Base-by-base conservation (phyloP, 2,797 vertebrate genomes). In the Miichthys miiuy region DNA sequence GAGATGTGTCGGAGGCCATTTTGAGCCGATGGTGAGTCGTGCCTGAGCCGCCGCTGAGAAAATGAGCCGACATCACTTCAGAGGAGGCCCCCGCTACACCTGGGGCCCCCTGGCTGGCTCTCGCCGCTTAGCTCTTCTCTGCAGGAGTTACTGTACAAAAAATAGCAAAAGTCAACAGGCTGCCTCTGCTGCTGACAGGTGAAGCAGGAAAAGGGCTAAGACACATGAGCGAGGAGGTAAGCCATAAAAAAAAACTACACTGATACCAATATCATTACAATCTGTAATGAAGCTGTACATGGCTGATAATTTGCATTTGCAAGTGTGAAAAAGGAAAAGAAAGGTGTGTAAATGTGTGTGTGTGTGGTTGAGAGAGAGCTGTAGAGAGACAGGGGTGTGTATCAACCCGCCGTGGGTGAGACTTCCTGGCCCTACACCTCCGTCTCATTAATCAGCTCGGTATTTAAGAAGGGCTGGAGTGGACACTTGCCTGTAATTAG, bases 361-460 rank as follows among this genome's bases (percentile, higher is more conserved):
- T 80, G 75, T 57, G 60, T 42, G n/a, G 41, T 25, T 41, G 72
- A 3, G 44, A 57, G 72, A 56, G 64, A 77, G 62, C 61, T 57
- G 75, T 38, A 74, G 70, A 82, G 65, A 87, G 81, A 82, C 77
- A 71, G 75, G 68, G 77, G 71, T 89, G 77, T 87, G 88, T 81
- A 95, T 96, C 95, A 96, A 92, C 93, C 75, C 94, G 90, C 94
- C 86, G 92, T 96, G 96, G 95, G 96, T 97, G 96, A 96, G 96
- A 97, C 96, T 97, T 97, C 96, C 96, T 97, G 96, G 95, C 96
- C 96, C 92, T 93, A 89, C 95, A 96, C 95, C 96, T 96, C 83
- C 88, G 21, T 93, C 96, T 98, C 97, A 98, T 98, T 97, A 97
- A 98, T 98, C 96, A 97, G 96, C 95, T 95, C 95, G 93, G 96